These are phyloP conservation scores for Lypha dubia DNA, from an alignment of 2,888 invertebrate species.

Conservation along the genomic window DNA sequence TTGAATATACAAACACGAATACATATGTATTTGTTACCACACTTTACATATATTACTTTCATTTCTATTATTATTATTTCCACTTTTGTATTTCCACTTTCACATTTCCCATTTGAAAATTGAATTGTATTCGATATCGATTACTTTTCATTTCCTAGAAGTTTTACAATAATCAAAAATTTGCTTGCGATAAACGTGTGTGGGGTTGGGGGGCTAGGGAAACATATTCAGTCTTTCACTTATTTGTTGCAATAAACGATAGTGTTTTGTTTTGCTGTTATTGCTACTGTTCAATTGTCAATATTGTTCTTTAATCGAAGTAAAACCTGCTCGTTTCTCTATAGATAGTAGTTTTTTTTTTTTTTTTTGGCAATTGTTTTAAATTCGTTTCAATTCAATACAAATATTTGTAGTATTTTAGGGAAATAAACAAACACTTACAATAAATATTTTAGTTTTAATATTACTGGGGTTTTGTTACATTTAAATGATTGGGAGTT, in stretches of 20 bases:
- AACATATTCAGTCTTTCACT: background rate
- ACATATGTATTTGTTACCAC: background rate
- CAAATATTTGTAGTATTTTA: no score
- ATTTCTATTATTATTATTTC: conserved; percentile 38
- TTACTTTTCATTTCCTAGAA: conserved; percentile 42
- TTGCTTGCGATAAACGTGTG: no score
- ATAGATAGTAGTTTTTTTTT: no score
- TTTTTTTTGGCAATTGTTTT: conserved; percentile 16
- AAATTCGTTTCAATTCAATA: no score
- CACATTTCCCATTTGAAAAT: conserved; percentile 37
- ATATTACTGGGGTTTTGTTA: no score
- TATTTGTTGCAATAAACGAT: conserved; percentile 32
- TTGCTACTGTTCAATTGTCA: conserved; percentile 30
- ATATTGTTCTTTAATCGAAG: conserved; percentile 18
- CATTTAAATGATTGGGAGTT: no score
- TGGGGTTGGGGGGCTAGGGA: no score
- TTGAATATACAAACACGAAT: background rate
- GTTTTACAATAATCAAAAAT: conserved; percentile 22
- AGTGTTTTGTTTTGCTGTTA: conserved; percentile 2
- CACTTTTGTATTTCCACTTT: conserved; percentile 34
- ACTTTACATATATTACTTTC: conserved; percentile 20
- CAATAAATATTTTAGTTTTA: no score
- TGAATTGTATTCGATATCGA: conserved; percentile 21
- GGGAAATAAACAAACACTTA: no score
- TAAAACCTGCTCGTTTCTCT: background rate